Conservation (phyloP, 2,113 vertebrate genomes). For the Embiotoca jacksoni region DNA sequence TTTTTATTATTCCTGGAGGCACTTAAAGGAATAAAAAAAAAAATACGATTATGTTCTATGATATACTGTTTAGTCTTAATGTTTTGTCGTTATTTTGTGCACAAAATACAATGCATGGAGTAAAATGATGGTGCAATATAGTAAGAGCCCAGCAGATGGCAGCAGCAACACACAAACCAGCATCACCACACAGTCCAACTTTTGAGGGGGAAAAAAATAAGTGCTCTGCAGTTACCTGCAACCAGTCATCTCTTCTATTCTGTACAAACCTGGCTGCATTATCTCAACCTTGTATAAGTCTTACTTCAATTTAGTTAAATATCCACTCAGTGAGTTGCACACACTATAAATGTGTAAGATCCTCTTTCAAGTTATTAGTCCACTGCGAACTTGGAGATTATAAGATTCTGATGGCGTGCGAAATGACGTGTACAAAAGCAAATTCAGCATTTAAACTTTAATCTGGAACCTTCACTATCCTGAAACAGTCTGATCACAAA, state of each 20-base stretch:
- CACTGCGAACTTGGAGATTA: neutral
- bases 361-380: too few species aligned
- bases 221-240: neutral
- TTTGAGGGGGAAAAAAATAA: neutral
- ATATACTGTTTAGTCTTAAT: neutral
- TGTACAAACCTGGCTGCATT: neutral
- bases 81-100: neutral
- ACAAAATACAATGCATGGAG: neutral
- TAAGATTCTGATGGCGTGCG: neutral
- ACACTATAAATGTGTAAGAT: too few species aligned
- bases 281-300: neutral
- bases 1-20: neutral
- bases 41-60: neutral
- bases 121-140: neutral
- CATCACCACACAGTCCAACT: too few species aligned
- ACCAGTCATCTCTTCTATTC: too few species aligned
- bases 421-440: neutral
- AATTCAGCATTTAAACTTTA: neutral
- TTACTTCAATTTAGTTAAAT: neutral
- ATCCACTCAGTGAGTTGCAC: too few species aligned
- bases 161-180: slow-evolving; percentile 52
- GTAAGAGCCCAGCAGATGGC: slow-evolving; percentile 61
- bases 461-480: neutral
- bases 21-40: neutral
- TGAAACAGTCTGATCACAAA: neutral